Evolutionary conservation across 2,888 invertebrate species (phyloP).

Genomic region (Noctua fimbriata): DNA sequence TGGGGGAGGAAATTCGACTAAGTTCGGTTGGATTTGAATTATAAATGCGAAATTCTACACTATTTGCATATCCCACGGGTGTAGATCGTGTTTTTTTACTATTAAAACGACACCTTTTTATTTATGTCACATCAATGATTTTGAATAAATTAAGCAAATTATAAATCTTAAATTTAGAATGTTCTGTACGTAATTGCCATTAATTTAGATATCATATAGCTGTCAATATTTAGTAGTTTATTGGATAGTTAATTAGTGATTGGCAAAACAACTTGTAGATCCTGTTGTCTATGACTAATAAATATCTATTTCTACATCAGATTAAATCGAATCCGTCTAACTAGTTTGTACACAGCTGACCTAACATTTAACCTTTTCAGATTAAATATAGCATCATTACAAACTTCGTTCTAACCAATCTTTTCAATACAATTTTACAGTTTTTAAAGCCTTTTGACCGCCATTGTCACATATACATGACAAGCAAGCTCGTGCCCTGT

Average conservation of each 20-base stretch:
- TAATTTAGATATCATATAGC: slow-evolving; percentile 53
- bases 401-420: not conserved
- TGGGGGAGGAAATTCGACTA: slow-evolving; percentile 86
- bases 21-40: slow-evolving; percentile 89
- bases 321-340: slow-evolving; percentile 8
- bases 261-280: slow-evolving; percentile 50
- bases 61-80: slow-evolving; percentile 90
- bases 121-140: slow-evolving; percentile 57
- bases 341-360: slow-evolving; percentile 22
- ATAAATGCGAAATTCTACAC: slow-evolving; percentile 85
- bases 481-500: no score
- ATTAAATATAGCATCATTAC: slow-evolving; percentile 1
- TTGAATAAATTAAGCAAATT: slow-evolving; percentile 52
- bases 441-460: no score
- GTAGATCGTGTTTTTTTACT: slow-evolving; percentile 64
- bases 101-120: slow-evolving; percentile 65
- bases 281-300: slow-evolving; percentile 54
- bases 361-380: slow-evolving; percentile 30
- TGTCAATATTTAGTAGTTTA: slow-evolving; percentile 57
- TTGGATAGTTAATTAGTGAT: slow-evolving; percentile 50
- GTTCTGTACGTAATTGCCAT: slow-evolving; percentile 41
- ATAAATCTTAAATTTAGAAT: slow-evolving; percentile 20
- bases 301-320: slow-evolving; percentile 30
- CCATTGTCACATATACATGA: no score
- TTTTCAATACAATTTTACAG: not conserved